Base-by-base conservation (phyloP, 2,797 vertebrate genomes). In the Tiaroga cobitis region DNA sequence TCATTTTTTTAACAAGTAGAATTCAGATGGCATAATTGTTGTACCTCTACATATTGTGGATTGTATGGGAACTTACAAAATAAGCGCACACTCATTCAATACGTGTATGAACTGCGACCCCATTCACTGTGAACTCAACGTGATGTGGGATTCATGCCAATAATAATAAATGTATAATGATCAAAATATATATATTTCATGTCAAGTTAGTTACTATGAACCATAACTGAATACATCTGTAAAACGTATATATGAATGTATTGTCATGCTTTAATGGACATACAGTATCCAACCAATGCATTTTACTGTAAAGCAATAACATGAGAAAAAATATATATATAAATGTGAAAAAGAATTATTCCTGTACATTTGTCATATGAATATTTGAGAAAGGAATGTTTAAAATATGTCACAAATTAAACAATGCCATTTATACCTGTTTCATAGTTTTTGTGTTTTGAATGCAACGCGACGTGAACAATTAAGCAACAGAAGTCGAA, bases 71-170 rank as follows among this genome's bases (percentile, higher is more conserved):
- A 63, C 77, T 85, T 87, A 90, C 61, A 90, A 91, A 93, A 65
- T 70, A 80, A 90, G 73, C 81, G 73, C 90, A 89, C 90, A 82
- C 90, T 78, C 41, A 84, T 90, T 85, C 88, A 63, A 86, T 79
- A 89, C 68, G 59, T 75, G 95, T 94, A n/a, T 93, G 96, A 97
- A 91, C 78, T 68, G 96, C 95, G 97, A 97, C 97, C 97, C 96
- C 96, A 96, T 96, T 96, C 97, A 98, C 97, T 98, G 97, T 98
- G 97, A 98, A 97, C 96, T 97, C 96, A 96, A 96, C 95, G 96
- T 98, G 97, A 96, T 89, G 94, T 95, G 92, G 95, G 95, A 94
- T 96, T 96, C 95, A 95, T 96, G 96, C 97, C 94, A 95, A 96
- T 94, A 79, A 43, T 46, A 67, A 80, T 67, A 85, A 92, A 92